Conservation (phyloP, 2,888 invertebrate genomes). For the Hymenopus coronatus region DNA sequence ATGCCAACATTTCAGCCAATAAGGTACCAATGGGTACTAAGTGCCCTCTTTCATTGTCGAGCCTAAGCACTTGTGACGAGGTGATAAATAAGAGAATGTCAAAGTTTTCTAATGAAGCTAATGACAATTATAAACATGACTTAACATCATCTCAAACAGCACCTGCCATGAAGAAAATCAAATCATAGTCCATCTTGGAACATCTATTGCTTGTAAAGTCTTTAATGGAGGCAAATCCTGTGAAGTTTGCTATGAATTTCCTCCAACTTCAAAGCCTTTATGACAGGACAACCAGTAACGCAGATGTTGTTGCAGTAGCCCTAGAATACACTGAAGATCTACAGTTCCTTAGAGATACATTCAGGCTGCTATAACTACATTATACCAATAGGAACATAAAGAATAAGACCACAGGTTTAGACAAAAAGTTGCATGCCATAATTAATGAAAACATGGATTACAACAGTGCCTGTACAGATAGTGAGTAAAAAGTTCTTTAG, state of each 20-base stretch:
- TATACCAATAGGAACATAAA: no score
- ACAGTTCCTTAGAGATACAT: no score
- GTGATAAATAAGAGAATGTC: no score
- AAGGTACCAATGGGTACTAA: background rate
- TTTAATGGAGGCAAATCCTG: background rate
- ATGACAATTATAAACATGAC: background rate
- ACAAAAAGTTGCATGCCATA: no score
- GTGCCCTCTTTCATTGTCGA: background rate
- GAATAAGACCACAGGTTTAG: no score
- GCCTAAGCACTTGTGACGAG: no score
- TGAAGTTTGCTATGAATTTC: background rate
- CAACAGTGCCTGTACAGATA: no score
- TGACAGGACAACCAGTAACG: background rate
- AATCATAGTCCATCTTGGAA: background rate
- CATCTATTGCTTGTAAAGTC: background rate
- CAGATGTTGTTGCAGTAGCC: background rate
- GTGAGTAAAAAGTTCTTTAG: no score
- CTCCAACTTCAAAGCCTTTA: background rate
- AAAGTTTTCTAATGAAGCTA: no score
- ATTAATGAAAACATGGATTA: no score
- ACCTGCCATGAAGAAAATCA: background rate
- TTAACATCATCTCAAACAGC: background rate
- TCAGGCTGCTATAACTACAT: no score
- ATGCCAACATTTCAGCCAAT: background rate
- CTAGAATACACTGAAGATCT: background rate